Percentiles rank a stretch among this genome's conserved stretches.
Conservation (phyloP, 1,140 invertebrate genomes). For the Antheraea pernyi region DNA sequence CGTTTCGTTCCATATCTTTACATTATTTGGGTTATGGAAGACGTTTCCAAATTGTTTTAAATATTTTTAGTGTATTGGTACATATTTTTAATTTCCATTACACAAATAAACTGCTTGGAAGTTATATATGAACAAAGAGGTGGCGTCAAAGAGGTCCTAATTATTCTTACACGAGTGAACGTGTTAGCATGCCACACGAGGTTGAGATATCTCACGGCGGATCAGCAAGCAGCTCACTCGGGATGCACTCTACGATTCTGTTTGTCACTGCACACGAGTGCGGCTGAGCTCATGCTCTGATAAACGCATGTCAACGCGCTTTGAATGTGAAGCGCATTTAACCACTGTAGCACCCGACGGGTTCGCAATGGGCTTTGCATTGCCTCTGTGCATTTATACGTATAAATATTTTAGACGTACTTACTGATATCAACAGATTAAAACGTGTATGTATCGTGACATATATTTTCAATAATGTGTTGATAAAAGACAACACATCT, state of each 20-base stretch:
- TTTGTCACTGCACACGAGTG: constrained; percentile 68
- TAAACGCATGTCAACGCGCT: constrained; percentile 72
- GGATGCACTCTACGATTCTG: constrained; percentile 74
- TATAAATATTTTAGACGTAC: constrained; percentile 3
- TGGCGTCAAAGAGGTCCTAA: constrained; percentile 68
- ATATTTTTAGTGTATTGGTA: no score
- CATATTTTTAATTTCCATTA: no score
- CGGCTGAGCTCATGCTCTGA: constrained; percentile 66
- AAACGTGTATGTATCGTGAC: no score
- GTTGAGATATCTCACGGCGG: constrained; percentile 73
- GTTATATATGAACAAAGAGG: constrained; percentile 36
- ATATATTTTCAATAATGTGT: no score
- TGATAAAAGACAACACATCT: no score
- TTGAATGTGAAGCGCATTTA: constrained; percentile 60
- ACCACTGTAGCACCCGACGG: constrained; percentile 15
- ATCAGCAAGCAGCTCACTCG: constrained; percentile 73
- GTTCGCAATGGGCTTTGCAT: not conserved
- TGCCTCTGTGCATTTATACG: constrained; percentile 3
- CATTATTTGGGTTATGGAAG: no score
- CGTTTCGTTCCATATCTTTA: no score
- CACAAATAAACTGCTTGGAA: not conserved
- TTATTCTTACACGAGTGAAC: constrained; percentile 65
- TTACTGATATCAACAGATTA: no score
- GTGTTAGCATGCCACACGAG: constrained; percentile 64
- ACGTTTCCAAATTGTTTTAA: no score